phyloP scores from a whole-genome alignment of 1,140 invertebrate genomes.

The Aphaenogaster rudis region DNA sequence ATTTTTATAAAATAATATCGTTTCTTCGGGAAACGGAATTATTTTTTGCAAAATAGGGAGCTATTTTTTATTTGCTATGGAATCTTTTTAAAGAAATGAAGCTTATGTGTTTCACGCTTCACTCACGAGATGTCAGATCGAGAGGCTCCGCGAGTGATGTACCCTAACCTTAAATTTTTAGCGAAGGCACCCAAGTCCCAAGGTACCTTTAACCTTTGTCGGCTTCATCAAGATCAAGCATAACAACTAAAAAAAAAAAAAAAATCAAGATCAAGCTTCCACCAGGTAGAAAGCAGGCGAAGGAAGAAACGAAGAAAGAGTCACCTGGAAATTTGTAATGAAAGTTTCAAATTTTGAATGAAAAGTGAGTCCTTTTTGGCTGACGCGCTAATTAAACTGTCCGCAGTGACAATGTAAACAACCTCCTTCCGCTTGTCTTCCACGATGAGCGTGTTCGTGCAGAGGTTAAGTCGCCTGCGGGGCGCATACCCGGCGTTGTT shows the following conservation, averaged over 20 bases:
- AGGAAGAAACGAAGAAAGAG: background rate
- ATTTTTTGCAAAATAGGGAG: background rate
- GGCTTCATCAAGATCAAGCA: background rate
- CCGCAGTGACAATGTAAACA: background rate
- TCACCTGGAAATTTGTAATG: background rate
- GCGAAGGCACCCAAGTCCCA: no score
- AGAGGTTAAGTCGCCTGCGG: background rate
- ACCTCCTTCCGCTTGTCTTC: background rate
- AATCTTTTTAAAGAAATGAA: background rate
- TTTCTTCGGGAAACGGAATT: background rate
- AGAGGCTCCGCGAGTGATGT: no score
- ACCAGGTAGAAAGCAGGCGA: background rate
- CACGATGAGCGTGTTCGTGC: slow-evolving; percentile 15
- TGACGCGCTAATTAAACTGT: background rate
- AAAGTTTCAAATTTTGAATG: background rate
- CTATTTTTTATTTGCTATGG: background rate
- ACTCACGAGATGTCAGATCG: no score
- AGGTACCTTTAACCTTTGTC: no score
- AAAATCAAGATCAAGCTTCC: background rate
- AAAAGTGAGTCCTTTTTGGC: background rate
- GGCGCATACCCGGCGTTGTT: background rate
- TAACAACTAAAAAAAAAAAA: no score
- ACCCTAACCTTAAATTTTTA: no score
- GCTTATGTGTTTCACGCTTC: no score
- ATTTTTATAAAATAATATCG: no score